These are phyloP conservation scores for Steromphala cineraria DNA, from an alignment of 2,888 invertebrate species.

Conservation along the genomic window DNA sequence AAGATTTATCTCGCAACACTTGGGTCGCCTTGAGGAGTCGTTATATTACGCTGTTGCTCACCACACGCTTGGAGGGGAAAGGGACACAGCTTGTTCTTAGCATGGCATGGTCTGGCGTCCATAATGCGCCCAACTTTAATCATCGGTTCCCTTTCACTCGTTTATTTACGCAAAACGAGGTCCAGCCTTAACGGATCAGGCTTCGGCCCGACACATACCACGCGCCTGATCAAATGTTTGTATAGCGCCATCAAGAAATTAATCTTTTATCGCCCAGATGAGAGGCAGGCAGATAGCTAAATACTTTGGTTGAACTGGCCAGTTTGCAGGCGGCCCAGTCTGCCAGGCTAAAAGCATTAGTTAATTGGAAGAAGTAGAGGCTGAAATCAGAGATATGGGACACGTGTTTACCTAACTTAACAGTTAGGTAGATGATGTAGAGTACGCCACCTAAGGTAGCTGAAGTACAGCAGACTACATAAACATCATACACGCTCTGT, in stretches of 20 bases:
- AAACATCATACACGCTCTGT: no score
- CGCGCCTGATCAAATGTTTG: slow-evolving; percentile 11
- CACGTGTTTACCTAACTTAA: slow-evolving; percentile 1
- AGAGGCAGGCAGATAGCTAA: slow-evolving; percentile 13
- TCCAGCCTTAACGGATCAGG: slow-evolving; percentile 3
- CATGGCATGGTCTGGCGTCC: no score
- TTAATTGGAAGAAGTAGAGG: background rate
- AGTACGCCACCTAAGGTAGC: no score
- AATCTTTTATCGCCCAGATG: slow-evolving; percentile 15
- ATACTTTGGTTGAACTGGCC: background rate
- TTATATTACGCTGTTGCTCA: background rate
- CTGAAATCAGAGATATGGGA: background rate
- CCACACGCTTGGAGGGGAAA: background rate
- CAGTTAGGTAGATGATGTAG: background rate
- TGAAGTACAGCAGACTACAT: no score
- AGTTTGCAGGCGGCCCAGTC: background rate
- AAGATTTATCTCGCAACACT: slow-evolving; percentile 22
- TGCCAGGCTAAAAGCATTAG: background rate
- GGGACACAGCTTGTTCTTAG: background rate
- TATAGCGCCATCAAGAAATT: slow-evolving; percentile 7
- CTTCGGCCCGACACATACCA: background rate
- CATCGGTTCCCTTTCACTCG: background rate
- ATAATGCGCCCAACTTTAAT: background rate
- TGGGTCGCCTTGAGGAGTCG: background rate
- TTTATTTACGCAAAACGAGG: background rate